Conservation (phyloP, 2,888 invertebrate species). For the Blera fallax region DNA sequence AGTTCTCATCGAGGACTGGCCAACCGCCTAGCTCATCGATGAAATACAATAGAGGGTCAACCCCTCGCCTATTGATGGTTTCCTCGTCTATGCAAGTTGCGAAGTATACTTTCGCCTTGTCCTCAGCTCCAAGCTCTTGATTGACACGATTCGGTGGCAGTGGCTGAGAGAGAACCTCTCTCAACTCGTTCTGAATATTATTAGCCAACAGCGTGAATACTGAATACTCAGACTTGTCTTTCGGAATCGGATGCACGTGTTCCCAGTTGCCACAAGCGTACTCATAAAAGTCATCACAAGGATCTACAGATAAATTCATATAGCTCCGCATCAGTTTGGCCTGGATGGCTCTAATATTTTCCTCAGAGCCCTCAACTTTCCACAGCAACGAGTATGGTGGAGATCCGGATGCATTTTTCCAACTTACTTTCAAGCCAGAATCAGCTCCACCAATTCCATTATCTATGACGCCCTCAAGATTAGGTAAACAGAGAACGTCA, state of each 20-base stretch:
- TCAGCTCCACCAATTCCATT: neutral
- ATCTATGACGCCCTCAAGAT: constrained; percentile 5
- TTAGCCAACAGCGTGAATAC: constrained; percentile 58
- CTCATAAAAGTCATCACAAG: constrained; percentile 72
- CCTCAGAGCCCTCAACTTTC: constrained; percentile 50
- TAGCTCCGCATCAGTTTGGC: constrained; percentile 60
- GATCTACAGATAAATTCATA: constrained; percentile 57
- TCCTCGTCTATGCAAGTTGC: constrained; percentile 53
- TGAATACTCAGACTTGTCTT: constrained; percentile 55
- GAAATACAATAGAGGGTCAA: constrained; percentile 59
- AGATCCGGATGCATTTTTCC: constrained; percentile 4
- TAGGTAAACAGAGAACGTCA: constrained; percentile 46
- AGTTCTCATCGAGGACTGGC: constrained; percentile 67
- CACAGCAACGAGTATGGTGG: constrained; percentile 53
- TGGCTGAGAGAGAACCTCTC: constrained; percentile 47
- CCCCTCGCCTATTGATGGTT: constrained; percentile 49
- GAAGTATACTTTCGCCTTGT: constrained; percentile 61
- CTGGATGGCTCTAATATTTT: constrained; percentile 50
- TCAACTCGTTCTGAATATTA: constrained; percentile 59
- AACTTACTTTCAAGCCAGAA: neutral
- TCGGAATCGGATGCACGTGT: constrained; percentile 61
- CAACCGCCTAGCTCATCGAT: constrained; percentile 67
- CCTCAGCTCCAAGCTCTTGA: constrained; percentile 55
- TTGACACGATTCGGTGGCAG: neutral
- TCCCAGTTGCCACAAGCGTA: constrained; percentile 72